These are phyloP conservation scores for Chelon auratus DNA, from an alignment of 2,797 vertebrate species.

Conservation along the genomic window DNA sequence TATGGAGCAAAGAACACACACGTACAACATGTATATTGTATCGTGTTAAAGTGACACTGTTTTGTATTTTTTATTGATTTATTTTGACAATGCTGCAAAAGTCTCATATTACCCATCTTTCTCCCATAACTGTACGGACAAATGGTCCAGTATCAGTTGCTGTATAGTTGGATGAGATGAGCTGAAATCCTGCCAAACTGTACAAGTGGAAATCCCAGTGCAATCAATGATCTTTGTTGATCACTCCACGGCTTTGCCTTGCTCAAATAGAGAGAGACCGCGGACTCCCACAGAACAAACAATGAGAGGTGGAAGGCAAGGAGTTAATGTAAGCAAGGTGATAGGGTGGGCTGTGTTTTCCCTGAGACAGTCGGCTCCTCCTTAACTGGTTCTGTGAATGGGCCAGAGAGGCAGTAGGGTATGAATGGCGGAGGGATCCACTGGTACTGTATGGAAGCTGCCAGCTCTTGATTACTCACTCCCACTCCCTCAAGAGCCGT, in stretches of 20 bases:
- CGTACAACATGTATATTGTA: neutral
- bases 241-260: neutral
- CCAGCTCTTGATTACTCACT: slow-evolving; percentile 83
- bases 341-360: slow-evolving; percentile 75
- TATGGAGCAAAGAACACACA: neutral
- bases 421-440: slow-evolving; percentile 83
- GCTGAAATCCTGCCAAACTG: neutral
- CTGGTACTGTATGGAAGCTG: slow-evolving; percentile 65
- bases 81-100: neutral
- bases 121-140: neutral
- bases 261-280: neutral
- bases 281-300: neutral
- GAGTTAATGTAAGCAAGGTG: slow-evolving; percentile 78
- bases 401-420: slow-evolving; percentile 77
- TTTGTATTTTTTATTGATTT: neutral
- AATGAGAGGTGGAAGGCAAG: slow-evolving; percentile 40
- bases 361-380: slow-evolving; percentile 77
- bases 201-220: neutral
- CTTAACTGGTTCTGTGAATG: slow-evolving; percentile 84
- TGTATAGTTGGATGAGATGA: neutral
- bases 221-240: neutral
- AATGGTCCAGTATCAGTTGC: neutral
- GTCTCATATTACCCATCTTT: neutral
- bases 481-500: slow-evolving; percentile 88
- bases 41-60: neutral